Evolutionary conservation across 1,140 invertebrate species (phyloP), one percentile per base, ranked within the genome.

Genomic region (Apocrypta bakeri): DNA sequence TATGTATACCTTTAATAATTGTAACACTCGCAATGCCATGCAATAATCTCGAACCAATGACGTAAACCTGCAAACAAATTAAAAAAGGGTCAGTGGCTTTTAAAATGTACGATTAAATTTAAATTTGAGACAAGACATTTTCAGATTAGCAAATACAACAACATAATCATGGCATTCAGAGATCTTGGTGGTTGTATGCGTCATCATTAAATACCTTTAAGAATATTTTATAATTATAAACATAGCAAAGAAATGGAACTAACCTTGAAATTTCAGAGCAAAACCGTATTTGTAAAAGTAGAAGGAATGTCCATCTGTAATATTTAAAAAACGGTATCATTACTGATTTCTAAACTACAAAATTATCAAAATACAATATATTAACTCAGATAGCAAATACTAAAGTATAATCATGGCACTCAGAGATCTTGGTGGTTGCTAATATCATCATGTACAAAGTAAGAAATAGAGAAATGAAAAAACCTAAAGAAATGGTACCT

Each of bases 361-460:
- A 56, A n/a, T 56, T n/a, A 27, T 66, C 8, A 25, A 66, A 66
- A 37, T 11, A 7, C 29, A 33, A 33, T 37, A 2, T 64, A 9
- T 25, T 27, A 31, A 63, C 66, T 74, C 73, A 82, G 71, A 79
- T 84, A 84, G 81, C 84, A 84, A 85, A 84, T 86, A 83, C 64
- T 24, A 61, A 24, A 24, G 56, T 48, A 33, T 78, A 86, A 84
- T 84, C 81, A 78, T 71, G 64, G 42, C 83, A 71, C 8, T 86
- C 84, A 78, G 48, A 66, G 63, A 83, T 84, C 81, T 85, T 82
- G 75, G 72, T 84, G 79, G 79, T 79, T 73, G 42, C 8, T 29
- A 75, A 77, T 17, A 1, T 79, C 82, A 81, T 86, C 69, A 84
- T 80, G 9, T 31, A 1, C 27, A 56, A 25, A 63, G 14, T 31